Evolutionary conservation across 2,113 vertebrate species (phyloP).

Genomic region (Turdus rufiventris): DNA sequence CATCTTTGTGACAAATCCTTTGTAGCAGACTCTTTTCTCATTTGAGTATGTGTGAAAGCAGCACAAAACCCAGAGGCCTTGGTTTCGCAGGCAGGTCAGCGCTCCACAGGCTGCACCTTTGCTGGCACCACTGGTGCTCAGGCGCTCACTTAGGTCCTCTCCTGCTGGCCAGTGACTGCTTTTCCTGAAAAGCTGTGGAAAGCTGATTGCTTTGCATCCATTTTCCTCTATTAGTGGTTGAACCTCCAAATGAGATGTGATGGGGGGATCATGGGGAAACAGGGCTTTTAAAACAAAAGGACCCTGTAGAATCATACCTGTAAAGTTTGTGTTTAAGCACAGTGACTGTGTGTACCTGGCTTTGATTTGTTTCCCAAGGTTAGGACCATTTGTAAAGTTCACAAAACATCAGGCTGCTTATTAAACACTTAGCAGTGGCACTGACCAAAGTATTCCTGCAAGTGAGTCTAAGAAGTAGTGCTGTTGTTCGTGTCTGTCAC

Average conservation of each 20-base stretch:
- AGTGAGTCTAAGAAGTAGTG: background rate
- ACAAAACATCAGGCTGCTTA: background rate
- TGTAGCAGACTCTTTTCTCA: background rate
- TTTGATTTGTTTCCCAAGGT: background rate
- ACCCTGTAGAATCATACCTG: background rate
- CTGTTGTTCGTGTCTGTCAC: background rate
- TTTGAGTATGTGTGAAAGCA: background rate
- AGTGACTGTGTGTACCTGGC: background rate
- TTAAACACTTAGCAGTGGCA: background rate
- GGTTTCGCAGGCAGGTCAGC: background rate
- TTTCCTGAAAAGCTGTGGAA: background rate
- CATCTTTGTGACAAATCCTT: background rate
- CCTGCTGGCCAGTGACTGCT: background rate
- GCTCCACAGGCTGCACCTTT: background rate
- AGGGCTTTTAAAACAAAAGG: background rate
- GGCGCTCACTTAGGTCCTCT: background rate
- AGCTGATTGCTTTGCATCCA: background rate
- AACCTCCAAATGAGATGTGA: background rate
- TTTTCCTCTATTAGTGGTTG: background rate
- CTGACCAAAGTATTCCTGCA: background rate
- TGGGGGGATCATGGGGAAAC: background rate
- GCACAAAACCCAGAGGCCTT: background rate
- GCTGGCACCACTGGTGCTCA: background rate
- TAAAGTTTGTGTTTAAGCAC: background rate
- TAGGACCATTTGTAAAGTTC: background rate